Evolutionary conservation across 2,113 vertebrate genomes (phyloP).

Genomic region (Dolichallabes microphthalmus): DNA sequence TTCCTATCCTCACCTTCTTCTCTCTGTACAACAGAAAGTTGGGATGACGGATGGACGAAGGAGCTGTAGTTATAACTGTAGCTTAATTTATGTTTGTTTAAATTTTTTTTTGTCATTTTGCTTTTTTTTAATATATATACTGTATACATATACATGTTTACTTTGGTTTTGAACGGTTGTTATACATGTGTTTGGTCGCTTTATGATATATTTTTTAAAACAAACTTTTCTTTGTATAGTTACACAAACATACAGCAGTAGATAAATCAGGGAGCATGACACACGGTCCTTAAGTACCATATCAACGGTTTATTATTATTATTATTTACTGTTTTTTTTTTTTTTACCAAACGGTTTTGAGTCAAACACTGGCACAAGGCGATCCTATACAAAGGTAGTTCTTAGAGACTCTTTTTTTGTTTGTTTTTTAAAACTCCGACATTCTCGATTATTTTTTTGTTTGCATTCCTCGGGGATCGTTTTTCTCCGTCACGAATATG

Average conservation of each 20-base stretch:
- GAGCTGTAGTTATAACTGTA: constrained; percentile 43
- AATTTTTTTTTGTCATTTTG: constrained; percentile 33
- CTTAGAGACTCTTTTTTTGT: background rate
- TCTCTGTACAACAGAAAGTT: constrained; percentile 30
- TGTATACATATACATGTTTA: constrained; percentile 7
- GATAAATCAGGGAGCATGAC: constrained; percentile 41
- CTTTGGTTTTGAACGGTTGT: constrained; percentile 18
- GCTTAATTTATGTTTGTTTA: constrained; percentile 52
- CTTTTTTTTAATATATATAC: constrained; percentile 31
- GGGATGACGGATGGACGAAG: constrained; percentile 30
- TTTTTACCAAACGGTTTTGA: constrained; percentile 4
- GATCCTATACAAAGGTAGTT: background rate
- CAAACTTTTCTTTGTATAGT: constrained; percentile 18
- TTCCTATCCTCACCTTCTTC: constrained; percentile 35
- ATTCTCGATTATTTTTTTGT: constrained; percentile 6
- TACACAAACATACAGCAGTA: constrained; percentile 35
- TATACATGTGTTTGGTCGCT: constrained; percentile 11
- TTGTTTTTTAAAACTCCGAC: background rate
- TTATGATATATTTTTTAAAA: background rate
- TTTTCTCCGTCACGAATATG: background rate
- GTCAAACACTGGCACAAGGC: constrained; percentile 31
- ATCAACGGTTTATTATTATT: background rate
- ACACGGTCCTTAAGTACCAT: constrained; percentile 23
- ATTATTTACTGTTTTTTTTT: background rate
- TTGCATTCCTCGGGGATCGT: background rate